phyloP scores from a whole-genome alignment of 2,888 invertebrate species.

The Erebia epiphron region DNA sequence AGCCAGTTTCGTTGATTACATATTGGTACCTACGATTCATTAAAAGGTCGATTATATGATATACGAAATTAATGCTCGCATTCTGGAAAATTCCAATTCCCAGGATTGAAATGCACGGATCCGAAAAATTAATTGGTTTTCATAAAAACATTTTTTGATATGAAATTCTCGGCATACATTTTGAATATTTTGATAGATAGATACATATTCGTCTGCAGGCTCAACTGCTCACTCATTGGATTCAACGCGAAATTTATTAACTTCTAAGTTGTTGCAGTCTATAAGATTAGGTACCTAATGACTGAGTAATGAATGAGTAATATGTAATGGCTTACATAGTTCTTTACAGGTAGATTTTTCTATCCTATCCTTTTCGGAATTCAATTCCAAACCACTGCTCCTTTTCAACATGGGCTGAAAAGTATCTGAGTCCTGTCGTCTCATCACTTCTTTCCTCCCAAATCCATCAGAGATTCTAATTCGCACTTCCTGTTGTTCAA shows the following conservation, averaged over 20 bases:
- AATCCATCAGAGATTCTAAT: slow-evolving; percentile 71
- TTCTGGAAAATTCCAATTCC: background rate
- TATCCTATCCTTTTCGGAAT: slow-evolving; percentile 56
- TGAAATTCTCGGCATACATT: background rate
- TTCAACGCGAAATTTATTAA: too few species aligned
- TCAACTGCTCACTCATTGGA: background rate
- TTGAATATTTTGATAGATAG: background rate
- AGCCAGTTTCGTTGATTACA: too few species aligned
- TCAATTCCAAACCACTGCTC: slow-evolving; percentile 68
- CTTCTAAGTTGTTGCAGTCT: too few species aligned
- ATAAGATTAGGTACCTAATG: too few species aligned
- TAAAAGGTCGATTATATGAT: background rate
- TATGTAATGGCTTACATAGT: slow-evolving; percentile 52
- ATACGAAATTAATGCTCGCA: background rate
- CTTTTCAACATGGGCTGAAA: slow-evolving; percentile 75
- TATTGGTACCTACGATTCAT: too few species aligned
- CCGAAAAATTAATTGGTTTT: background rate
- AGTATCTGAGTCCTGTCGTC: slow-evolving; percentile 68
- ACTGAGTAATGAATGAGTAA: too few species aligned
- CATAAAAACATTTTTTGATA: background rate
- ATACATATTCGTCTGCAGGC: background rate
- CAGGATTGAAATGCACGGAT: background rate
- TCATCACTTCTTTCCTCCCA: slow-evolving; percentile 55
- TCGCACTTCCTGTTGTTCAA: slow-evolving; percentile 75
- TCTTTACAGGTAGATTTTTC: slow-evolving; percentile 62